Evolutionary conservation across 2,113 vertebrate species (phyloP).

Genomic region (Eonycteris spelaea): DNA sequence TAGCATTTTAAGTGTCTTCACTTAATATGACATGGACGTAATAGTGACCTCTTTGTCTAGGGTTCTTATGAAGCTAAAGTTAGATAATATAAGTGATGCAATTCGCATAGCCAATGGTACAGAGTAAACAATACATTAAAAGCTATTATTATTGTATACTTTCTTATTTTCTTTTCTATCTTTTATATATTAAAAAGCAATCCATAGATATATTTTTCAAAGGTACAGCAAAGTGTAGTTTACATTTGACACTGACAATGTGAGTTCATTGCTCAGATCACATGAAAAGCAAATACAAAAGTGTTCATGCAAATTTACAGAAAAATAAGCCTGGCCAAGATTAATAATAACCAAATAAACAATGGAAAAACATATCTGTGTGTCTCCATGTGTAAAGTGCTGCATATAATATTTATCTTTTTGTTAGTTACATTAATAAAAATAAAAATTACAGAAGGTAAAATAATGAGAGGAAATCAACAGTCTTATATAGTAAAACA

Average conservation of each 20-base stretch:
- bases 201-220: not conserved
- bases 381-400: not conserved
- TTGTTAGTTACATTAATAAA: not conserved
- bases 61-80: not conserved
- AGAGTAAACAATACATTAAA: not conserved
- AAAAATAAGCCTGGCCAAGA: not conserved
- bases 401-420: not conserved
- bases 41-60: fast-evolving
- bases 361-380: not conserved
- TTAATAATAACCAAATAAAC: not conserved
- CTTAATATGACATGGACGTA: not conserved
- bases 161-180: not conserved
- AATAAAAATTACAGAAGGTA: not conserved
- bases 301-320: not conserved
- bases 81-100: not conserved
- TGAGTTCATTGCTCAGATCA: not conserved
- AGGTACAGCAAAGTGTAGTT: not conserved
- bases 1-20: not conserved
- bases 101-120: not conserved
- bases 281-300: not conserved
- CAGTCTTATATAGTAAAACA: not conserved
- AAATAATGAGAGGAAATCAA: not conserved
- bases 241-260: not conserved
- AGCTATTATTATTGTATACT: not conserved
- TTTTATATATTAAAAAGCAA: not conserved